These are phyloP conservation scores for Bufo gargarizans DNA, from an alignment of 2,113 vertebrate species.

Conservation along the genomic window DNA sequence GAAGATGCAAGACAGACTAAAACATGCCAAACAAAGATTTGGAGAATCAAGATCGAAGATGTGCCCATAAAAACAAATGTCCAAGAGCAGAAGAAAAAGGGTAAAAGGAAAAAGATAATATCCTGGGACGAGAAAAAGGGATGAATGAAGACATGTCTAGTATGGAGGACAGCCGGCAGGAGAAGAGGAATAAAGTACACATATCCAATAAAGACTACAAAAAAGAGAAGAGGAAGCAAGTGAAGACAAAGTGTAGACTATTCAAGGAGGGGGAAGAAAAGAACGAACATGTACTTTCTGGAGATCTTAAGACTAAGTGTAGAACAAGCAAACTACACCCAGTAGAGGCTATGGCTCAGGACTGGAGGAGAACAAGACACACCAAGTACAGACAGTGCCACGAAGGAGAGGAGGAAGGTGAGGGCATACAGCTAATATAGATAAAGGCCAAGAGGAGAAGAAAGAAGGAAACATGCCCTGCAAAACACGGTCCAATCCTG, in stretches of 20 bases:
- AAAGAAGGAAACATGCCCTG: neutral
- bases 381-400: neutral
- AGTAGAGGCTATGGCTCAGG: neutral
- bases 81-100: neutral
- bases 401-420: neutral
- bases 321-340: too few species aligned
- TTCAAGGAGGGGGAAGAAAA: neutral
- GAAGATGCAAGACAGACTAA: too few species aligned
- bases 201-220: neutral
- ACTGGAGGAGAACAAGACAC: neutral
- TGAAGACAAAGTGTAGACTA: neutral
- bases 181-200: neutral
- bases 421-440: neutral
- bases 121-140: neutral
- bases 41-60: neutral
- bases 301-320: too few species aligned
- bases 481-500: too few species aligned
- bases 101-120: neutral
- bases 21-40: too few species aligned
- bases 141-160: neutral
- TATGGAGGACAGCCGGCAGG: neutral
- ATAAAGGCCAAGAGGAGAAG: neutral
- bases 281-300: too few species aligned
- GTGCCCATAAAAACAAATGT: neutral
- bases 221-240: neutral